These are phyloP conservation scores for Gobio gobio DNA, from an alignment of 2,113 vertebrate species.

Conservation along the genomic window DNA sequence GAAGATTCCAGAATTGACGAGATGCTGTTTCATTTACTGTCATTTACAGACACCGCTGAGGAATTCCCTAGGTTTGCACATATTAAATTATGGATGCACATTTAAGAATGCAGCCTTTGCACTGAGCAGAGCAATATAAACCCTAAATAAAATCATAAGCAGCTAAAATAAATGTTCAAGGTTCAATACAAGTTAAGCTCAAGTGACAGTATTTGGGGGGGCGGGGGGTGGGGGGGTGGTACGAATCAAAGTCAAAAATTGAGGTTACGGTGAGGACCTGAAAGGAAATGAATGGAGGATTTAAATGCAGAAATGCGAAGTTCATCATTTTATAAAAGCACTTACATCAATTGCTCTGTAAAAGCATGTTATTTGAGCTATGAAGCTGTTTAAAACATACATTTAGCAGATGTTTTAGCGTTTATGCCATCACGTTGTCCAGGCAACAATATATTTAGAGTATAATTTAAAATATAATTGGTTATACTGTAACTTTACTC, in stretches of 20 bases:
- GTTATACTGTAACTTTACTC: not conserved
- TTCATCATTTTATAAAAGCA: not conserved
- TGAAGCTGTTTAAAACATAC: not conserved
- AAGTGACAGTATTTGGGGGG: not conserved
- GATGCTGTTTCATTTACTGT: not conserved
- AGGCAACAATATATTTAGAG: no score
- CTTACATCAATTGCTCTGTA: not conserved
- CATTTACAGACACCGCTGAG: not conserved
- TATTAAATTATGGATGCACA: slow-evolving; percentile 3
- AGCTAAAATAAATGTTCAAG: not conserved
- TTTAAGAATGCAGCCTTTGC: not conserved
- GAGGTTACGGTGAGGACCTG: not conserved
- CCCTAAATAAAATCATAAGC: not conserved
- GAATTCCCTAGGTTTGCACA: slow-evolving; percentile 7
- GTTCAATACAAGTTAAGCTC: not conserved
- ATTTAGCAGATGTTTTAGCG: not conserved
- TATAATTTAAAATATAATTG: no score
- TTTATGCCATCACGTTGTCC: not conserved
- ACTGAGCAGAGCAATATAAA: not conserved
- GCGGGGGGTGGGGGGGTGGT: no score
- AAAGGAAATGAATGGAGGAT: not conserved
- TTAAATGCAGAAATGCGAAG: not conserved
- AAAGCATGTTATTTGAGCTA: not conserved
- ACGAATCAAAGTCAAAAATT: no score
- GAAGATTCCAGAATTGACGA: not conserved